These are phyloP conservation scores for Lasioglossum zephyrum DNA, from an alignment of 2,888 invertebrate species.

Conservation along the genomic window DNA sequence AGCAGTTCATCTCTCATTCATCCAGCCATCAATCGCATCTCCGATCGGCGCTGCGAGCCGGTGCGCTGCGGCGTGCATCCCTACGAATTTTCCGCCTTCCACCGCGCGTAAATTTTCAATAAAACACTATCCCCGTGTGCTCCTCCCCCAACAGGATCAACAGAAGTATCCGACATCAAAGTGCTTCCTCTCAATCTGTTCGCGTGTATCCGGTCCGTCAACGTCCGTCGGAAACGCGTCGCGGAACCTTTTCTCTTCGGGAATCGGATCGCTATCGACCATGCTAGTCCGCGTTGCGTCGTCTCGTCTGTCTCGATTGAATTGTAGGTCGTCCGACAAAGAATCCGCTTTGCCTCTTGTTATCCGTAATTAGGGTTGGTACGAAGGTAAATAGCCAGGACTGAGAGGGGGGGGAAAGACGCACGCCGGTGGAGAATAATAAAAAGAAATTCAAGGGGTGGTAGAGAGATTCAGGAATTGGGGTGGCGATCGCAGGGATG, in stretches of 20 bases:
- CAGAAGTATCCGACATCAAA: constrained; percentile 3
- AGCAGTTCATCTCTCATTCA: constrained; percentile 14
- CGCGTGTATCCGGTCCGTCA: constrained; percentile 7
- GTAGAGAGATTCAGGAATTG: constrained; percentile 16
- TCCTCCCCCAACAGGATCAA: constrained; percentile 2
- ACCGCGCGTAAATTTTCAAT: constrained; percentile 9
- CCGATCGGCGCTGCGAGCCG: not conserved
- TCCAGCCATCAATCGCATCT: constrained; percentile 16
- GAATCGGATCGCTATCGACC: constrained; percentile 1
- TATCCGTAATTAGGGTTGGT: constrained; percentile 69
- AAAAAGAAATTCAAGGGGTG: constrained; percentile 54
- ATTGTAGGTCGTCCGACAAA: constrained; percentile 11
- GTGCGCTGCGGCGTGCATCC: not conserved
- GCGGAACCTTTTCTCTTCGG: constrained; percentile 3
- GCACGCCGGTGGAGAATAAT: constrained; percentile 59
- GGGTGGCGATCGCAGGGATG: constrained; percentile 65
- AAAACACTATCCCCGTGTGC: not conserved
- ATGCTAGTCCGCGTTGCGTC: not conserved
- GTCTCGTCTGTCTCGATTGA: not conserved
- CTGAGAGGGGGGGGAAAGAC: constrained; percentile 26
- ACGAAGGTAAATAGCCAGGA: constrained; percentile 75
- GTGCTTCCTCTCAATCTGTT: constrained; percentile 14
- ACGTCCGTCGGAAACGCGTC: constrained; percentile 14
- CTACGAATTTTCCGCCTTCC: not conserved
- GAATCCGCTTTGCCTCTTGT: constrained; percentile 53